Conservation (phyloP, 2,113 vertebrate genomes). For the Tenrec ecaudatus region DNA sequence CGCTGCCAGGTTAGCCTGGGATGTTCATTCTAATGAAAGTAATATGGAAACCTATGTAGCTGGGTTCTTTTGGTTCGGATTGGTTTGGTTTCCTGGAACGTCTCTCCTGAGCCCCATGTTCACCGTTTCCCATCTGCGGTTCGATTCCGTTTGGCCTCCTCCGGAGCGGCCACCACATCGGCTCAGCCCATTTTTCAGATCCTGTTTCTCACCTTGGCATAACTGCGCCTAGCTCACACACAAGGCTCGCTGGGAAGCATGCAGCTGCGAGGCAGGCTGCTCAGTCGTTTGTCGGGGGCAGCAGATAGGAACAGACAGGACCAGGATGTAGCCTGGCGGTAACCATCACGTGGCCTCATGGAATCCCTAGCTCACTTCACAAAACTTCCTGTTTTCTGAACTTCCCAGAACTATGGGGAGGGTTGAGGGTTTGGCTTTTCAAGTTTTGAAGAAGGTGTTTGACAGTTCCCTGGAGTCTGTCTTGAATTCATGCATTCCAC, state of each 20-base stretch:
- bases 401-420: constrained; percentile 8
- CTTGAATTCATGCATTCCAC: neutral
- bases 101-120: neutral
- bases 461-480: constrained; percentile 22
- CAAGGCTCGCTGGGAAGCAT: neutral
- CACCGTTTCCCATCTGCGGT: fast-evolving
- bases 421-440: neutral
- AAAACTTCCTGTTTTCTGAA: constrained; percentile 40
- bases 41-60: neutral
- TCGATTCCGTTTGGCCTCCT: neutral
- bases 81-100: neutral
- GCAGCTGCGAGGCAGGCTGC: neutral
- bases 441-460: constrained; percentile 23
- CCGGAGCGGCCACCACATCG: neutral
- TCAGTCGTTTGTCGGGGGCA: neutral
- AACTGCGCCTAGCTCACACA: neutral
- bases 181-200: neutral
- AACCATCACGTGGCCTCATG: neutral
- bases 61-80: too few relatives aligned
- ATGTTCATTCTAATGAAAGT: neutral
- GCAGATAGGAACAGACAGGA: neutral
- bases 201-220: neutral
- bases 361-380: constrained; percentile 26
- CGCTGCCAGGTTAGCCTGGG: neutral
- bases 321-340: neutral